A percentile compares a stretch with the other conserved stretches of the same genome.
These are phyloP conservation scores for Neosilurus mollespiculum DNA, from an alignment of 2,797 vertebrate genomes.

Conservation along the genomic window DNA sequence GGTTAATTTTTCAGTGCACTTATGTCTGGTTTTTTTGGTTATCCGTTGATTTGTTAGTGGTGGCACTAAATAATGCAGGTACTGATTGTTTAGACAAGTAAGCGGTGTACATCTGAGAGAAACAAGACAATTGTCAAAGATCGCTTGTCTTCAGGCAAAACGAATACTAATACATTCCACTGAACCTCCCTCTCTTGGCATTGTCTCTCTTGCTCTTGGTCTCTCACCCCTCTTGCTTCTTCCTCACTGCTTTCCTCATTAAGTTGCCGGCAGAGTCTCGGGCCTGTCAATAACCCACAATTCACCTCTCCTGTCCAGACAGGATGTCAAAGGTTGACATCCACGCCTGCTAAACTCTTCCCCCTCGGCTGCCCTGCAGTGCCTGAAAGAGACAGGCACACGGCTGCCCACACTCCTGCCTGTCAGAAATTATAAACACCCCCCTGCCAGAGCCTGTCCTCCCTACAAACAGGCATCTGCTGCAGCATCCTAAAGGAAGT, in stretches of 20 bases:
- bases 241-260: slow-evolving; percentile 24
- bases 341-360: slow-evolving; percentile 44
- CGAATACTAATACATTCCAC: slow-evolving; percentile 28
- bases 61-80: slow-evolving; percentile 24
- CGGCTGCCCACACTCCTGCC: slow-evolving; percentile 34
- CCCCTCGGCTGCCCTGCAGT: slow-evolving; percentile 37
- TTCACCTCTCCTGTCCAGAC: slow-evolving; percentile 49
- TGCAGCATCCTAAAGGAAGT: slow-evolving; percentile 32
- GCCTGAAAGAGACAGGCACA: slow-evolving; percentile 40
- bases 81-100: slow-evolving; percentile 26
- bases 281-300: slow-evolving; percentile 47
- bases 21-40: neutral
- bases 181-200: slow-evolving; percentile 19
- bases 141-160: slow-evolving; percentile 34
- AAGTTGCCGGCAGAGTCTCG: slow-evolving; percentile 40
- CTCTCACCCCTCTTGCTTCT: neutral
- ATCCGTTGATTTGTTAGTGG: neutral
- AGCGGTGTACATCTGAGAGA: slow-evolving; percentile 9
- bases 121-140: slow-evolving; percentile 32
- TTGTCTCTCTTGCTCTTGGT: slow-evolving; percentile 18
- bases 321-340: slow-evolving; percentile 47
- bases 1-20: neutral
- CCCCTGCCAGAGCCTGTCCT: slow-evolving; percentile 22
- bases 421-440: slow-evolving; percentile 45
- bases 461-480: slow-evolving; percentile 27